Base-by-base conservation (phyloP, 2,113 vertebrate species). In the Ictidomys tridecemlineatus region DNA sequence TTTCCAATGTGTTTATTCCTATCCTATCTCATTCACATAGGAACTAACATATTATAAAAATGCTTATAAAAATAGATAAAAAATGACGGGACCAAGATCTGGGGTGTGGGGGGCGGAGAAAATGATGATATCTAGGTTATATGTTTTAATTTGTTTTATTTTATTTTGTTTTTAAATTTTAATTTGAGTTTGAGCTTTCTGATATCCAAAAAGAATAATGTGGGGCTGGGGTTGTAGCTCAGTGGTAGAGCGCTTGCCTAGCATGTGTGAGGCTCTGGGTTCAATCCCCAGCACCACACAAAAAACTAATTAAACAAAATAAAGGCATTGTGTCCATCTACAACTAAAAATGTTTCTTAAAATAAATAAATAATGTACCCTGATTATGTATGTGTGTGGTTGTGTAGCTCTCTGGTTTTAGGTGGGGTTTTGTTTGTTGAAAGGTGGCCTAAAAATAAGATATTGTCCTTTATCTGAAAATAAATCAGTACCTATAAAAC, bases 181-280 rank as follows among this genome's bases (percentile, higher is more conserved):
- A 85, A 73, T 91, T 86, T 91, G 83, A 48, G 69, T 84, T 95
- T 82, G 32, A 92, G 26, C 61, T 77, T 79, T 87, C 65, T 85
- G 56, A 84, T 94, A 88, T 34, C 30, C 17, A 87, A 87, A 93
- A 97, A 76, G 20, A 51, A 20, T 53, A 93, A 73, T 37, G 51
- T 74, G 48, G 48, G 12, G 45, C 45, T 45, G 45, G 48, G 48
- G 48, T 51, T 51, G 48, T 51, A 13, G 48, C 48, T 51, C 48
- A 51, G 48, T 51, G 48, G 48, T 51, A 51, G 12, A 51, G 48
- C 48, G 2, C 48, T 51, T 13, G 48, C 48, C 48, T 51, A 51
- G 48, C 48, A 51, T 13, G 10, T 51, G 48, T 13, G 12, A 11
- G 48, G 10, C 48, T 13, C 48, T 51, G 48, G 12, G 48, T 13